Base-by-base conservation (phyloP, 92 coral and sea anemone species). In the Zoanthus sociatus region DNA sequence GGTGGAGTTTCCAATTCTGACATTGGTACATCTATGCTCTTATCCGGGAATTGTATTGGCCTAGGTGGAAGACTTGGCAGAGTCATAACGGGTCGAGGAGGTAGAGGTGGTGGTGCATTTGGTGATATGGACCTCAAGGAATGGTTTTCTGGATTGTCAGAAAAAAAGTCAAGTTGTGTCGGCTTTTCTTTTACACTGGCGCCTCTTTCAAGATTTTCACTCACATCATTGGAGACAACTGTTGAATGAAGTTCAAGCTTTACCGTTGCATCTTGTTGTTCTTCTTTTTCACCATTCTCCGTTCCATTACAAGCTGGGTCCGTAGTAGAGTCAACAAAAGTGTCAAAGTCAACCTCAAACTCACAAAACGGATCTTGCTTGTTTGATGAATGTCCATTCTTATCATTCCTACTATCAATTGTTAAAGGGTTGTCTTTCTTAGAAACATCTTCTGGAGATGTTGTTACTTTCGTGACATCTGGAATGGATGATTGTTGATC, bases 11-110 rank as follows among this genome's bases (percentile, higher is more conserved):
- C 83, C 48, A 73, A 71, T 50, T 73, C 50, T 45, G 89, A 64
- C 18, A 78, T 14, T 60, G 92, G 94, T 66, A 76, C 20, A 16
- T 84, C 70, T 58, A 79, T 58, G 74, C 64, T 83, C 15, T 56
- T 76, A 77, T 88, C 82, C 16, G 91, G 71, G 84, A 20, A 18
- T 42, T 91, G 67, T 64, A 88, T 75, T 18, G 99, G 99, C 17
- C 99, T 87, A 58, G 98, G 96, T 47, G 99, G 99, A 55, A 97
- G 98, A 15, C 94, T 90, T n/a, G 99, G 99, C 45, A 96, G 91
- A 17, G 93, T 89, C 17, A 86, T 81, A 78, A 55, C 86, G 13
- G 94, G 93, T 79, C 99, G 91, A 78, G 99, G 99, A 50, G 99
- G 99, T 1, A 97, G 97, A 9, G 99, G 98, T 71, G 99, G 99